Conservation (phyloP, 2,797 vertebrate genomes). For the Momotus momota region DNA sequence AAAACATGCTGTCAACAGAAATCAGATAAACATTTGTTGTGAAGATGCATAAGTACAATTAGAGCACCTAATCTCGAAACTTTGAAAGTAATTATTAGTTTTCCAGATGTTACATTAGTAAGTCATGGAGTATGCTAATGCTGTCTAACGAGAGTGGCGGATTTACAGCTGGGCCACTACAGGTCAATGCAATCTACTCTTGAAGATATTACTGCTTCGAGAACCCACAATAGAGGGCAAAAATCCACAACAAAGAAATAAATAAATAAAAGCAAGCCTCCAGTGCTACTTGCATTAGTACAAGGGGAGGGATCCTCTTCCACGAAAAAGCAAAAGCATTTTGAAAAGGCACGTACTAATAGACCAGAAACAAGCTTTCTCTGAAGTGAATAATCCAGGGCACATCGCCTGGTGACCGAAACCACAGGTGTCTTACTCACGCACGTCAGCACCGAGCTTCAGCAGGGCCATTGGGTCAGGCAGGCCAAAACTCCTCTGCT, state of each 20-base stretch:
- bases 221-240: not conserved
- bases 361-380: not conserved
- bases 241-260: not conserved
- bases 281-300: not conserved
- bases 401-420: not conserved
- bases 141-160: not conserved
- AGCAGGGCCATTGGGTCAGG: not conserved
- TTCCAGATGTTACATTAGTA: not conserved
- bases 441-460: not conserved
- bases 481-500: not conserved
- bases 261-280: not conserved
- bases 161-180: not conserved
- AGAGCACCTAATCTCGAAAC: not conserved
- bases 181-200: not conserved
- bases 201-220: not conserved
- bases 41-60: not conserved
- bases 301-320: not conserved
- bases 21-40: not conserved
- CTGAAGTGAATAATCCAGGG: not conserved
- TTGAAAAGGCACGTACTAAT: not conserved
- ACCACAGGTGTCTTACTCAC: not conserved
- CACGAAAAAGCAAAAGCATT: not conserved
- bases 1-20: not conserved
- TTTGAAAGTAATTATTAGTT: not conserved
- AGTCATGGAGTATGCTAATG: not conserved